Evolutionary conservation across 2,888 invertebrate genomes (phyloP).

Genomic region (Phragmatobia fuliginosa): DNA sequence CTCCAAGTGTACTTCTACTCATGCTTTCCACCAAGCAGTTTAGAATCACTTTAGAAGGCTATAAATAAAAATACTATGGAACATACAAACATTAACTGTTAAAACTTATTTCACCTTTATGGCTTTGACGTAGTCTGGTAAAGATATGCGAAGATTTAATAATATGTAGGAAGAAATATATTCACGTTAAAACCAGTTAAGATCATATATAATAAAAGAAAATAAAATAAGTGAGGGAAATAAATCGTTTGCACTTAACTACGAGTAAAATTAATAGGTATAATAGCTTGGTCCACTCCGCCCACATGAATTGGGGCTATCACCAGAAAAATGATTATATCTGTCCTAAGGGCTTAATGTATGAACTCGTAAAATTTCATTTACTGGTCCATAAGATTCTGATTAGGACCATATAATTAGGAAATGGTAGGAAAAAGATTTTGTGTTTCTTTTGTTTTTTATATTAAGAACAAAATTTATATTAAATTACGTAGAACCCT

Average conservation of each 20-base stretch:
- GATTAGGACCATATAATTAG: background rate
- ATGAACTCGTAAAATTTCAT: background rate
- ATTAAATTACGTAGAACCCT: no score
- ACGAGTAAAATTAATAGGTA: background rate
- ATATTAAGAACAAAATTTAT: no score
- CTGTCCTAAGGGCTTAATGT: background rate
- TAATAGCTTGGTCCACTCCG: background rate
- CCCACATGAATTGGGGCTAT: background rate
- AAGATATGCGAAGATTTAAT: no score
- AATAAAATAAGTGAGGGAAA: background rate
- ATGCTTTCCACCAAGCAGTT: no score
- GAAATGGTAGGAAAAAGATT: background rate
- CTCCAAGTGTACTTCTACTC: no score
- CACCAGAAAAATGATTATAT: background rate
- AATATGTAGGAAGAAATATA: no score
- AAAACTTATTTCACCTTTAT: no score
- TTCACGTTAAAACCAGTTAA: background rate
- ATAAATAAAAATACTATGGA: no score
- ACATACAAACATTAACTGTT: no score
- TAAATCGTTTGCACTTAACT: constrained; percentile 1
- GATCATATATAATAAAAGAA: background rate
- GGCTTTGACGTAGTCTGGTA: no score
- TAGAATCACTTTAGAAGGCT: no score
- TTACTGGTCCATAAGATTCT: background rate
- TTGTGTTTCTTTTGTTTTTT: no score